phyloP scores from a whole-genome alignment of 1,140 invertebrate species.

The Hycleus cichorii region DNA sequence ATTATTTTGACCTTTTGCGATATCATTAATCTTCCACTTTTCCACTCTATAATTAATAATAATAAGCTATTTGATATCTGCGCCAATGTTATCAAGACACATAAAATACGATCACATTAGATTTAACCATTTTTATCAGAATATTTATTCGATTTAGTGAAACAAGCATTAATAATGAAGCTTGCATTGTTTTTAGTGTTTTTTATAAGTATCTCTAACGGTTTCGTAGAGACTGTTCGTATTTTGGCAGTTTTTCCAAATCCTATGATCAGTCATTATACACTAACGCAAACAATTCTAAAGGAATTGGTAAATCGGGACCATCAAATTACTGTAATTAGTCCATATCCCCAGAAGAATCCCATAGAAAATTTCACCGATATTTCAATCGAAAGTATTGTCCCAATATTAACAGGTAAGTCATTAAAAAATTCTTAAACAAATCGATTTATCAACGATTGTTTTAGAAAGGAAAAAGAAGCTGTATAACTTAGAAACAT shows the following conservation, averaged over 20 bases:
- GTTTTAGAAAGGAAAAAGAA: too few species aligned
- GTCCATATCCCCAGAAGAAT: conserved; percentile 38
- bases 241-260: conserved; percentile 32
- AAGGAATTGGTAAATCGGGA: conserved; percentile 40
- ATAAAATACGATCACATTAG: too few species aligned
- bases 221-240: conserved; percentile 11
- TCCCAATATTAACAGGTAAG: conserved; percentile 4
- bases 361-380: conserved; percentile 15
- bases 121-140: too few species aligned
- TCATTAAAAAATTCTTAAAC: too few species aligned
- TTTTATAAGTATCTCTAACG: neutral
- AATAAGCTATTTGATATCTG: neutral
- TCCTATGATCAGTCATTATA: conserved; percentile 29
- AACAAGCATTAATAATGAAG: neutral
- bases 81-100: too few species aligned
- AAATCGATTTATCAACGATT: too few species aligned
- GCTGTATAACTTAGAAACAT: too few species aligned
- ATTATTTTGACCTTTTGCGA: neutral
- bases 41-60: neutral
- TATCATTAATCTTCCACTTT: neutral
- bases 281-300: conserved; percentile 29
- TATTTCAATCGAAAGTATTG: conserved; percentile 13
- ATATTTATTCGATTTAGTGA: too few species aligned
- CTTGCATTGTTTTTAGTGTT: neutral
- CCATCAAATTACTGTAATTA: conserved; percentile 46